These are phyloP conservation scores for Apodemia zela DNA, from an alignment of 2,888 invertebrate species.

Conservation along the genomic window DNA sequence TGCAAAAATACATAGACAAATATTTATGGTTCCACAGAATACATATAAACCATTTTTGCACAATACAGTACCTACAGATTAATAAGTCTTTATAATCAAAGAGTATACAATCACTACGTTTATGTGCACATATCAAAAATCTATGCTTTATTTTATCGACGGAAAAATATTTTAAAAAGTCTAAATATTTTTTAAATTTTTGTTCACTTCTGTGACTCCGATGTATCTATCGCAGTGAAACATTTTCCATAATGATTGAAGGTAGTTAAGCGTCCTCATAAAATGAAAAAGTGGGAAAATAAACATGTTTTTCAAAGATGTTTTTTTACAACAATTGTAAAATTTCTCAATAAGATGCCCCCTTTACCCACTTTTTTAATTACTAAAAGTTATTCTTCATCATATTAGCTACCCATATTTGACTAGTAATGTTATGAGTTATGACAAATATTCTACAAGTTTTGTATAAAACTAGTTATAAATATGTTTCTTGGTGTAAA, in stretches of 20 bases:
- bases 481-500: too few relatives aligned
- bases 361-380: too few relatives aligned
- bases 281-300: not conserved
- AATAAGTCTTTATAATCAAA: not conserved
- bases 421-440: too few relatives aligned
- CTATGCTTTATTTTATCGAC: not conserved
- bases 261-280: not conserved
- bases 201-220: not conserved
- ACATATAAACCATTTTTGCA: too few relatives aligned
- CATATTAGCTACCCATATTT: too few relatives aligned
- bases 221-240: not conserved
- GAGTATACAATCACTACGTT: too few relatives aligned
- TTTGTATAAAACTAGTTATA: too few relatives aligned
- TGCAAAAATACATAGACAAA: conserved; percentile 36
- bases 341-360: too few relatives aligned
- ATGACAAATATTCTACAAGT: too few relatives aligned
- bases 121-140: not conserved
- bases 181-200: not conserved
- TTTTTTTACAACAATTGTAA: too few relatives aligned
- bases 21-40: conserved; percentile 13
- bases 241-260: not conserved
- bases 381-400: too few relatives aligned
- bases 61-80: too few relatives aligned
- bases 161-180: not conserved
- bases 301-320: not conserved